Base-by-base conservation (phyloP, 2,888 invertebrate genomes). In the Sepiola atlantica region DNA sequence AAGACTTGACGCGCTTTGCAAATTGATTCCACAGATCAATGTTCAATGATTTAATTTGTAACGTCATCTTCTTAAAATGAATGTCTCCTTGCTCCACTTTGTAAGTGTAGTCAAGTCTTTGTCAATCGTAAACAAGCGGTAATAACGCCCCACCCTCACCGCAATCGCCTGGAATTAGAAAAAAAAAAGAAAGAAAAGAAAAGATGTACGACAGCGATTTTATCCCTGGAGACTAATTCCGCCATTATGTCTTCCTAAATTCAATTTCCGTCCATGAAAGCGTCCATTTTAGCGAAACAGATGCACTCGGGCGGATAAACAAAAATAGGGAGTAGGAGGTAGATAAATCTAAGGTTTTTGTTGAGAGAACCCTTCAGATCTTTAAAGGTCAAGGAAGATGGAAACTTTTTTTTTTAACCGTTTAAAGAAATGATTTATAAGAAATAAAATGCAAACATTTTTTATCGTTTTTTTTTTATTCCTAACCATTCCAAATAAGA, bases 231-330 rank as follows among this genome's bases (percentile, higher is more conserved):
- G 77, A 77, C n/a, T 77, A 77, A 32, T 77, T 77, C 77, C 16
- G 77, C 77, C 77, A 77, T 77, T 77, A 77, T 77, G 77, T 77
- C n/a, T 77, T 32, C n/a, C 32, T 77, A 77, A 77, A 77, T 77
- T 77, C 77, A 77, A 77, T 77, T 77, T 77, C 16, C 77, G n/a
- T 77, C 32, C 32, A 77, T 77, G 77, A n/a, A 77, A 77, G n/a
- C n/a, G n/a, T n/a, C 32, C 77, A 32, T 77, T 77, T 77, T n/a
- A 77, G 77, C 45, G 32, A 77, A 77, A 77, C n/a, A 77, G 77
- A 77, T n/a, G 77, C 77, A 32, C 1, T 77, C n/a, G 77, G 32
- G n/a, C 32, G 77, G 32, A 77, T n/a, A 77, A 32, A 77, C 1
- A 61, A 24, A 61, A 24, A 61, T 2, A 61, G 24, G 21, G 24